Evolutionary conservation across 2,888 invertebrate species (phyloP), one percentile per base, ranked within the genome.

Genomic region (Baccha elongata): DNA sequence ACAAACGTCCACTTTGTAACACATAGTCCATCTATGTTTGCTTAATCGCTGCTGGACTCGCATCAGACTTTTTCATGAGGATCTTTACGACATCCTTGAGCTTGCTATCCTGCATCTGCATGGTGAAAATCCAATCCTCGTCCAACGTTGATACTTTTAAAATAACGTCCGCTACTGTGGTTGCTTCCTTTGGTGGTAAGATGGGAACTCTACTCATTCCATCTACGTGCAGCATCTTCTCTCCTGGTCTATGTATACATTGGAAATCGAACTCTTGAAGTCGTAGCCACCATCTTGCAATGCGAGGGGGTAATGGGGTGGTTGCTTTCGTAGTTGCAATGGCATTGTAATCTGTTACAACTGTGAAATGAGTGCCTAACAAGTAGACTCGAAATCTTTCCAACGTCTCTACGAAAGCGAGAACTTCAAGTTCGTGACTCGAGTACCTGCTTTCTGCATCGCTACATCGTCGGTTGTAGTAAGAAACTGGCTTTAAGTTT

Each of bases 231-330:
- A 19, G 15, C 76, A 76, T 76, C n/a, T 48, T 67, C 2, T 48
- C 48, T 44, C 55, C 69, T 7, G 73, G 42, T n/a, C 73, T 21
- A 42, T 78, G 78, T 3, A 35, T 19, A 40, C 55, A 58, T 19
- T 78, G 48, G 11, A 79, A 84, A n/a, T 78, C 73, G 19, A 84
- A 71, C 21, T 84, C 73, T 26, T 83, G 72, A 4, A 83, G 29
- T 32, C n/a, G n/a, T n/a, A n/a, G n/a, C n/a, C n/a, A n/a, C n/a
- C n/a, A n/a, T n/a, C n/a, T n/a, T n/a, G n/a, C 50, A 11, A 65
- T 65, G 4, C 55, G 55, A 0, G 65, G 15, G 1, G 42, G 69
- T 23, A 74, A 21, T 10, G 52, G 40, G 26, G 67, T 60, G 1
- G 35, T 73, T 2, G 48, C 75, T 23, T 75, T 75, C 6, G 75